Evolutionary conservation across 2,888 invertebrate genomes (phyloP).

Genomic region (Lamellibrachia satsuma): DNA sequence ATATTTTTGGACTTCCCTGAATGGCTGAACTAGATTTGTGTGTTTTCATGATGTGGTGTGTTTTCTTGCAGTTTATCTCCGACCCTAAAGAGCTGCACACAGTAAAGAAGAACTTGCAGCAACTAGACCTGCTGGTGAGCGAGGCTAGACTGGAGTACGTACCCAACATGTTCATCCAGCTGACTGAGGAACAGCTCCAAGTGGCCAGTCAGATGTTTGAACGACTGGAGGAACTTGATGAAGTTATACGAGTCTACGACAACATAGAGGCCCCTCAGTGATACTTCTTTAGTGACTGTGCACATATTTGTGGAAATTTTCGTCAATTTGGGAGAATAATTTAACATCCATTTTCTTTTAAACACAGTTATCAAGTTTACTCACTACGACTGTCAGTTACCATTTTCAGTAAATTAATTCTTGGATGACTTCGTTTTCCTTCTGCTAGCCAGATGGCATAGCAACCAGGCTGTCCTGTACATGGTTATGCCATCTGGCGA

Average conservation of each 20-base stretch:
- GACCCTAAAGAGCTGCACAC: slow-evolving; percentile 67
- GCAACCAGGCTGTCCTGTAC: no score
- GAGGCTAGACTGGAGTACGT: slow-evolving; percentile 68
- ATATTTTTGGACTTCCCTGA: no score
- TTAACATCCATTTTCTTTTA: background rate
- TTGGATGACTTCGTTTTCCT: no score
- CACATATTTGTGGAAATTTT: no score
- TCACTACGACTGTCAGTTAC: no score
- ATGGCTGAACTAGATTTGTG: no score
- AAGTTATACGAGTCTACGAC: slow-evolving; percentile 70
- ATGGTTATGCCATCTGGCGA: no score
- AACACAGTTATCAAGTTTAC: background rate
- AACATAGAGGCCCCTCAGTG: slow-evolving; percentile 41
- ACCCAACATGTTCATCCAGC: slow-evolving; percentile 66
- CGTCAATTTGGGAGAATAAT: background rate
- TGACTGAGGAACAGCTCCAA: slow-evolving; percentile 69
- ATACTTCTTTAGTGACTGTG: background rate
- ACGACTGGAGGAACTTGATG: slow-evolving; percentile 71
- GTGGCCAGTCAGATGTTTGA: slow-evolving; percentile 67
- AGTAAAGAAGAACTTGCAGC: slow-evolving; percentile 68
- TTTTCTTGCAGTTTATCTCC: slow-evolving; percentile 71
- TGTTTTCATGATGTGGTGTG: background rate
- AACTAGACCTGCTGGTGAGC: slow-evolving; percentile 67
- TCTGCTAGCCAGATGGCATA: no score
- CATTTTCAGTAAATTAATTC: no score